Conservation (phyloP, 2,797 vertebrate genomes). For the Liasis olivaceus region DNA sequence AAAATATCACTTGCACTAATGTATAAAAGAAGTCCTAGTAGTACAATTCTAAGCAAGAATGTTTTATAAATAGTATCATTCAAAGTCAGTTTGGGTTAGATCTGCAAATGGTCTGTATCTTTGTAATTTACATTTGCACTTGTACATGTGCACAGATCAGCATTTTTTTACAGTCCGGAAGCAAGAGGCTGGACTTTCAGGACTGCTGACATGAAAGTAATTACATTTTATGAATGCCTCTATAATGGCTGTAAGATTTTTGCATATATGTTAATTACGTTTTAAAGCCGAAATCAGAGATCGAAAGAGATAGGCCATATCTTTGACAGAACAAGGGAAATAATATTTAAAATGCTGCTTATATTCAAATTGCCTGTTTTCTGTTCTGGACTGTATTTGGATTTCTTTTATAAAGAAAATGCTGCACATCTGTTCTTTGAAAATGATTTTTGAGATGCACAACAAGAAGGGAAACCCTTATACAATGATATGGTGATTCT, state of each 20-base stretch:
- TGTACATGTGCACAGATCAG: constrained; percentile 14
- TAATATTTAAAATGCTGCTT: neutral
- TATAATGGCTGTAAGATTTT: constrained; percentile 6
- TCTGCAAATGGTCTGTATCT: constrained; percentile 1
- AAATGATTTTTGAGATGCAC: neutral
- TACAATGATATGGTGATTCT: neutral
- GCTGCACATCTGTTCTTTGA: neutral
- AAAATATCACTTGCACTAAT: neutral
- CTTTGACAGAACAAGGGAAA: neutral
- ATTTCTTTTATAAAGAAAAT: neutral
- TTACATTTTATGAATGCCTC: constrained; percentile 22
- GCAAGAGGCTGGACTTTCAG: neutral
- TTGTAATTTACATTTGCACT: constrained; percentile 10
- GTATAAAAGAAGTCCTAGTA: neutral
- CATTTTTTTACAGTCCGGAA: constrained; percentile 19
- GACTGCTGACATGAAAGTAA: constrained; percentile 26
- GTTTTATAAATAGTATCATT: neutral
- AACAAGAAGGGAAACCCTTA: neutral
- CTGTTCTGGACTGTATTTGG: neutral
- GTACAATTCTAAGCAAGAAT: neutral
- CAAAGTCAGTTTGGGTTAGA: neutral
- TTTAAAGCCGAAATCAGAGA: neutral
- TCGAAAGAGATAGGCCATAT: neutral
- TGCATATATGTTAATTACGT: constrained; percentile 16
- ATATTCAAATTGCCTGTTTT: neutral